phyloP scores from a whole-genome alignment of 2,888 invertebrate species.

The Cacoxenus indagator region DNA sequence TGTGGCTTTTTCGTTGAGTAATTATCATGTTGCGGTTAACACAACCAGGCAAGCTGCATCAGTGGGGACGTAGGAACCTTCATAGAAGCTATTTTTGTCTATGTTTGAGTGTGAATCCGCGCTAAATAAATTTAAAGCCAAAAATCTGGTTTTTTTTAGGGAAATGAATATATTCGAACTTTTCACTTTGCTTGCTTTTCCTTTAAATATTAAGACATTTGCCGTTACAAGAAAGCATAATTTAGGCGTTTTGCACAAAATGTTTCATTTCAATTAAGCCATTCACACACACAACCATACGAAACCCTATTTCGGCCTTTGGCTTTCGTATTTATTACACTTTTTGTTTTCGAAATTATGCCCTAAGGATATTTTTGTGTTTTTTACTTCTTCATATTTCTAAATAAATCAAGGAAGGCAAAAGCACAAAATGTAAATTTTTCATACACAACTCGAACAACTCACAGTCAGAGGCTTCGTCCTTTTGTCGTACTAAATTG shows the following conservation, averaged over 20 bases:
- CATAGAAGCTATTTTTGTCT: too few species aligned
- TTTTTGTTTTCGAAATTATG: slow-evolving; percentile 7
- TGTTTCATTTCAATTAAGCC: not conserved
- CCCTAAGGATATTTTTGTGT: slow-evolving; percentile 20
- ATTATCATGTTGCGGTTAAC: slow-evolving; percentile 61
- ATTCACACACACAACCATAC: not conserved
- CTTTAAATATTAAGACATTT: too few species aligned
- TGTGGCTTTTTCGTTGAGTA: slow-evolving; percentile 62
- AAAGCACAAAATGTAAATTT: not conserved
- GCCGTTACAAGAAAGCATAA: not conserved
- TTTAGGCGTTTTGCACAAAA: not conserved
- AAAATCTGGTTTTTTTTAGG: too few species aligned
- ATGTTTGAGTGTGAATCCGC: too few species aligned
- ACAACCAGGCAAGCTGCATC: slow-evolving; percentile 16
- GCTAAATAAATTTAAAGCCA: too few species aligned
- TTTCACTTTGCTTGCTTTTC: too few species aligned
- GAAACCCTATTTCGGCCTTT: not conserved
- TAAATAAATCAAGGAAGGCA: not conserved
- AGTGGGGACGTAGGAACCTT: too few species aligned
- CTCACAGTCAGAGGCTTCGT: not conserved
- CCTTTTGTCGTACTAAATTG: too few species aligned
- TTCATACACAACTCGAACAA: not conserved
- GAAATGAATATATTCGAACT: too few species aligned
- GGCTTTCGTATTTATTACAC: slow-evolving; percentile 8
- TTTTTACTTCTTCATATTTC: not conserved